These are phyloP conservation scores for Andrena camellia DNA, from an alignment of 2,888 invertebrate species.

Conservation along the genomic window DNA sequence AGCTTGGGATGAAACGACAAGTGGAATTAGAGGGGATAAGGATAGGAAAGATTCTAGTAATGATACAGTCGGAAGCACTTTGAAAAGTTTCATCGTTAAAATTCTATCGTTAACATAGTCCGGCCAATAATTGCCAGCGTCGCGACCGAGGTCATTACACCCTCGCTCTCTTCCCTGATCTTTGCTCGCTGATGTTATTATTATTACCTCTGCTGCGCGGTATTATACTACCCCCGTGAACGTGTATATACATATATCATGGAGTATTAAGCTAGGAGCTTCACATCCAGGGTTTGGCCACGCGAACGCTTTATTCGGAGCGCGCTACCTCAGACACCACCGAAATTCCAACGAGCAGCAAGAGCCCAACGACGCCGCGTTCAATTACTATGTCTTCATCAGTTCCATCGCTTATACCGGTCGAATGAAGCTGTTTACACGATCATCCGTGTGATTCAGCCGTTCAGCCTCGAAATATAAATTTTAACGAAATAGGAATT, in stretches of 20 bases:
- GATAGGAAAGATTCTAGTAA: too few relatives aligned
- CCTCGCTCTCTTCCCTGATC: constrained; percentile 19
- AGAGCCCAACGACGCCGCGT: neutral
- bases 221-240: constrained; percentile 37
- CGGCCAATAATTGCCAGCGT: constrained; percentile 39
- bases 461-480: too few relatives aligned
- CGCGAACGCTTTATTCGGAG: neutral
- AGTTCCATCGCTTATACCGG: constrained; percentile 10
- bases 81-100: too few relatives aligned
- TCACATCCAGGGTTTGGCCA: constrained; percentile 19
- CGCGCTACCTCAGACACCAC: neutral
- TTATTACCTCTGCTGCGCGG: constrained; percentile 36
- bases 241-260: constrained; percentile 30
- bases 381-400: constrained; percentile 2
- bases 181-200: constrained; percentile 38
- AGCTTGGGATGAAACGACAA: too few relatives aligned
- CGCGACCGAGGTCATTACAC: constrained; percentile 36
- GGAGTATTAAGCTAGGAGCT: constrained; percentile 25
- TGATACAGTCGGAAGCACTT: too few relatives aligned
- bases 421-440: neutral
- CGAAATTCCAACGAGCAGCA: constrained; percentile 18
- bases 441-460: too few relatives aligned
- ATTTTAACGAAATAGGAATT: too few relatives aligned
- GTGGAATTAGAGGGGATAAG: too few relatives aligned
- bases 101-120: neutral